Evolutionary conservation across 1,140 invertebrate genomes (phyloP).

Genomic region (Aleiodes sp.): DNA sequence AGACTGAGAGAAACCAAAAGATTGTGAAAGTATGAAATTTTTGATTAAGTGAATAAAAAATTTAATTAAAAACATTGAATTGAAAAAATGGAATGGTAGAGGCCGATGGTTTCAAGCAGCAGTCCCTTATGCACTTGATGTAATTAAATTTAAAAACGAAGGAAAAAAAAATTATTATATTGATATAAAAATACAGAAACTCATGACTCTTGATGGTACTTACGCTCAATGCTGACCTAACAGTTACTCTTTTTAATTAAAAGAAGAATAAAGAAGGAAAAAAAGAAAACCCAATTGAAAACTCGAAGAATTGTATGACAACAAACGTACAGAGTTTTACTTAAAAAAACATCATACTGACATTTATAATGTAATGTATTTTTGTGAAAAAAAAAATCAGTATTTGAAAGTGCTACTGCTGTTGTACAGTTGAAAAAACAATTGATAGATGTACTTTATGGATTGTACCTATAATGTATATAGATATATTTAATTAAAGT

Average conservation of each 20-base stretch:
- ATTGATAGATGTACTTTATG: constrained; percentile 56
- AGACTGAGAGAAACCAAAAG: not conserved
- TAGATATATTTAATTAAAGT: constrained; percentile 65
- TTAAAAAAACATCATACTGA: constrained; percentile 15
- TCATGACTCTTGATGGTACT: constrained; percentile 49
- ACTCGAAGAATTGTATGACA: not conserved
- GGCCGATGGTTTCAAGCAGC: constrained; percentile 26
- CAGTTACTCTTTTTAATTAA: not conserved
- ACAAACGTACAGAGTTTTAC: not conserved
- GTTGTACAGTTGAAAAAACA: constrained; percentile 57
- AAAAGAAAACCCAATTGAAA: not conserved
- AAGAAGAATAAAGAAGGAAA: not conserved
- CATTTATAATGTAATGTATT: constrained; percentile 29
- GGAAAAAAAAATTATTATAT: constrained; percentile 32
- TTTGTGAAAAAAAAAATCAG: constrained; percentile 34
- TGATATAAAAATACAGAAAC: constrained; percentile 49
- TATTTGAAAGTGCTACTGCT: constrained; percentile 45
- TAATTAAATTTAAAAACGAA: constrained; percentile 49
- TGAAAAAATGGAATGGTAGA: constrained; percentile 23
- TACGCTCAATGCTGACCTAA: constrained; percentile 33
- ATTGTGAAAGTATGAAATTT: constrained; percentile 15
- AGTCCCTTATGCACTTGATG: constrained; percentile 43
- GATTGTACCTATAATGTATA: constrained; percentile 65
- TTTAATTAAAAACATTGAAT: not conserved
- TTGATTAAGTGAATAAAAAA: not conserved